Conservation (phyloP, 2,888 invertebrate species). For the Chelonus formosanus region DNA sequence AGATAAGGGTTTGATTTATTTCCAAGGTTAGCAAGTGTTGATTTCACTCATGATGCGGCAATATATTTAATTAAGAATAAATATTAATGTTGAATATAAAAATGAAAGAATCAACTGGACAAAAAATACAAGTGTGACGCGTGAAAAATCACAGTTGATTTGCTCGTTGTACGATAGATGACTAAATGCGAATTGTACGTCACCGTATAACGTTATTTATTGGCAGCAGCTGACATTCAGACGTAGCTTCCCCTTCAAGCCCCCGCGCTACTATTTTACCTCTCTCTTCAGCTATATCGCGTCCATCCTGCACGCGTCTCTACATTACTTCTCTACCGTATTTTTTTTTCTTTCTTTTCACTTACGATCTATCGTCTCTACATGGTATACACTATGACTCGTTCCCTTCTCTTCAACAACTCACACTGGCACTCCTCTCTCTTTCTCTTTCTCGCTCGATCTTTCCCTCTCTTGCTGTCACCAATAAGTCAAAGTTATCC, state of each 20-base stretch:
- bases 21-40: too few species aligned
- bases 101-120: background rate
- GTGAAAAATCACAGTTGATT: slow-evolving; percentile 60
- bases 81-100: slow-evolving; percentile 9
- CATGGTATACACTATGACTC: slow-evolving; percentile 22
- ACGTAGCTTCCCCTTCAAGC: slow-evolving; percentile 38
- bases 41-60: background rate
- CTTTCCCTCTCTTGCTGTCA: slow-evolving; percentile 49
- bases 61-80: slow-evolving; percentile 8
- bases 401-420: slow-evolving; percentile 19
- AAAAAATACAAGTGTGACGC: slow-evolving; percentile 35
- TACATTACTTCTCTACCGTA: slow-evolving; percentile 35
- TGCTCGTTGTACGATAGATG: slow-evolving; percentile 52
- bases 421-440: slow-evolving; percentile 36
- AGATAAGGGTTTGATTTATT: too few species aligned
- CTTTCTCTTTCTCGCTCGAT: background rate
- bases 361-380: slow-evolving; percentile 25
- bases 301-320: slow-evolving; percentile 49
- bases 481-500: slow-evolving; percentile 66
- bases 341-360: slow-evolving; percentile 31
- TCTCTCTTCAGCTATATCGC: slow-evolving; percentile 36
- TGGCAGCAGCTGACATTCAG: slow-evolving; percentile 61
- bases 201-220: slow-evolving; percentile 60
- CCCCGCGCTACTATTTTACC: slow-evolving; percentile 17
- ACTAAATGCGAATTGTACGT: slow-evolving; percentile 56